phyloP scores from a whole-genome alignment of 2,888 invertebrate genomes.

The Allacma fusca region DNA sequence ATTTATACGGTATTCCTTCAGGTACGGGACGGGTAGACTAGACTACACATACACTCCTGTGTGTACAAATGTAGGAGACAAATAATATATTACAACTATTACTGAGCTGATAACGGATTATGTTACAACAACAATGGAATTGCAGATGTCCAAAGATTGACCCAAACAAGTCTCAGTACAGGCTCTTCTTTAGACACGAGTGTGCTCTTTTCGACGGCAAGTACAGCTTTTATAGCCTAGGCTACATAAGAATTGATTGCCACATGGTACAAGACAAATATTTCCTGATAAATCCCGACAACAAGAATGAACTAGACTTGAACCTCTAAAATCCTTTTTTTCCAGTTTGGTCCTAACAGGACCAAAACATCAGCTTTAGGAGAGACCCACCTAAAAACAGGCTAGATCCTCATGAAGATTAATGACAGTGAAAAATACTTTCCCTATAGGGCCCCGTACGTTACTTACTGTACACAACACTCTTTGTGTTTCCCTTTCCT shows the following conservation, averaged over 20 bases:
- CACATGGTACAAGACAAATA: conserved; percentile 1
- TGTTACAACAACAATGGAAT: not conserved
- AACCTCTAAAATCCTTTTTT: not conserved
- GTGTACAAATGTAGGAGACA: not conserved
- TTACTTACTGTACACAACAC: too few species aligned
- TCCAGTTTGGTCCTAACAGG: not conserved
- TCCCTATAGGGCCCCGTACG: not conserved
- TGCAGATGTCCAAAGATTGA: conserved; percentile 11
- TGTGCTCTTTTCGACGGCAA: too few species aligned
- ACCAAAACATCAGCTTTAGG: not conserved
- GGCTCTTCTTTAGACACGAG: not conserved
- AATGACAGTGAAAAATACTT: conserved; percentile 1
- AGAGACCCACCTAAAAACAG: not conserved
- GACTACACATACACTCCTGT: not conserved
- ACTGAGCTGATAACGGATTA: not conserved
- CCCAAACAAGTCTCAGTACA: not conserved
- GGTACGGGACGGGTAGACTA: not conserved
- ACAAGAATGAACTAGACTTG: not conserved
- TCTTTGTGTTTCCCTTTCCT: too few species aligned
- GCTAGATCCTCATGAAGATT: not conserved
- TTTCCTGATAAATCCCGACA: not conserved
- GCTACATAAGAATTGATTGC: not conserved
- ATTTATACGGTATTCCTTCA: not conserved
- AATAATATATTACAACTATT: not conserved
- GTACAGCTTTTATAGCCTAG: not conserved